Conservation (phyloP, 2,113 vertebrate genomes). For the Erythrolamprus reginae region DNA sequence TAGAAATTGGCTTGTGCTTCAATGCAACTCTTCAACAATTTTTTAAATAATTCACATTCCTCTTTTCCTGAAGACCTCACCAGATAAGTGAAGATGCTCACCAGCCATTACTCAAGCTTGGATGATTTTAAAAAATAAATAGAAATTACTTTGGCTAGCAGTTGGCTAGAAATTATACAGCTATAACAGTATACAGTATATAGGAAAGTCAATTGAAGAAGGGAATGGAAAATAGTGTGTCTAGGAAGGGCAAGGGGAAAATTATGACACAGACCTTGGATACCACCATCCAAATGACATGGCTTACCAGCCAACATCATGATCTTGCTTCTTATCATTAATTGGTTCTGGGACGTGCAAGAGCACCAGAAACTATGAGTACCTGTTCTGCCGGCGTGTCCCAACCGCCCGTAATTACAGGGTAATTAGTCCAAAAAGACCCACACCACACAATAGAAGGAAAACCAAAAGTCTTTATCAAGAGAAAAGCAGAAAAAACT, state of each 20-base stretch:
- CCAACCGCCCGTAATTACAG: too few relatives aligned
- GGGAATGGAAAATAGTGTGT: not conserved
- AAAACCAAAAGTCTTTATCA: too few relatives aligned
- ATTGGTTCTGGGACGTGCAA: not conserved
- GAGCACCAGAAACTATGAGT: not conserved
- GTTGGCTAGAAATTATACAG: not conserved
- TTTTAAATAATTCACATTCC: not conserved
- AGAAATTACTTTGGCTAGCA: not conserved
- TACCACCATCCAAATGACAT: not conserved
- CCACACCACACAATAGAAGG: too few relatives aligned
- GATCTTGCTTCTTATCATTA: not conserved
- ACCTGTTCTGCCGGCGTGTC: too few relatives aligned
- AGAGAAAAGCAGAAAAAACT: too few relatives aligned
- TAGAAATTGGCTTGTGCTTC: not conserved
- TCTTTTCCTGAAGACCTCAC: not conserved
- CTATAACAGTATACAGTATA: not conserved
- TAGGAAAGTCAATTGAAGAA: not conserved
- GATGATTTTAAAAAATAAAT: not conserved
- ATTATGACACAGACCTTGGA: not conserved
- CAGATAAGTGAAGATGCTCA: not conserved
- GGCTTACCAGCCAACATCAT: not conserved
- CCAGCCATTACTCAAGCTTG: not conserved
- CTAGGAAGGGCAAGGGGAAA: not conserved
- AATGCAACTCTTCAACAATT: not conserved
- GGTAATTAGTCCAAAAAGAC: too few relatives aligned